Conservation (phyloP, 2,113 vertebrate genomes). For the Quiscalus mexicanus region DNA sequence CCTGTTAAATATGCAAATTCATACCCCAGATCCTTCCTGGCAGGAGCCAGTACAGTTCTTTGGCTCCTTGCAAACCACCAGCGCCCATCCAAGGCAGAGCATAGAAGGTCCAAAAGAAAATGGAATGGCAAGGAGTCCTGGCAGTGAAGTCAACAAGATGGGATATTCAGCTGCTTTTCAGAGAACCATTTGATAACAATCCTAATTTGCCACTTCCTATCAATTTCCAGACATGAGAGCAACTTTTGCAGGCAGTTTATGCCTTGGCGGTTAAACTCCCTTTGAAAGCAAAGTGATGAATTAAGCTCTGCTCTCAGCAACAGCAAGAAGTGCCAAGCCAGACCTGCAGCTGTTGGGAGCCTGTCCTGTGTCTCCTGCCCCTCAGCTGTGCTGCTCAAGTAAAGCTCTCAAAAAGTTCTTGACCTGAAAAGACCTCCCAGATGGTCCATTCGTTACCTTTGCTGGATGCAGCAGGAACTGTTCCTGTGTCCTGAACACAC, state of each 20-base stretch:
- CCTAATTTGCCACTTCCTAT: not conserved
- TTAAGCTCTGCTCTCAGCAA: not conserved
- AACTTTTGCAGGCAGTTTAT: not conserved
- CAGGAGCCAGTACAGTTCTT: not conserved
- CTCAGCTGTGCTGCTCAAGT: not conserved
- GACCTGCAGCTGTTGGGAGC: not conserved
- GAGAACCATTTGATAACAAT: conserved; percentile 6
- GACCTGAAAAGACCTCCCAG: not conserved
- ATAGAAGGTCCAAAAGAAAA: not conserved
- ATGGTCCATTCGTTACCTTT: not conserved
- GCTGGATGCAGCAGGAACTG: not conserved
- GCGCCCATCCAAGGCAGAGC: not conserved
- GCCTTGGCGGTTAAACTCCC: not conserved
- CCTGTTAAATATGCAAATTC: not conserved
- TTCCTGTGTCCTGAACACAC: not conserved
- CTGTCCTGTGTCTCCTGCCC: not conserved
- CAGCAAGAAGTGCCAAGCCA: not conserved
- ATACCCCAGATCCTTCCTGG: not conserved
- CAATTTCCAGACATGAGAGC: not conserved
- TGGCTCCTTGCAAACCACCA: not conserved
- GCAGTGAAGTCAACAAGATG: conserved; percentile 2
- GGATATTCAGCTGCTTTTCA: conserved; percentile 20
- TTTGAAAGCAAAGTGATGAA: not conserved
- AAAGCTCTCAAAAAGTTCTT: not conserved
- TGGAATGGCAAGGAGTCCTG: not conserved